These are phyloP conservation scores for Tragulus kanchil DNA, from an alignment of 2,113 vertebrate species.

Conservation along the genomic window DNA sequence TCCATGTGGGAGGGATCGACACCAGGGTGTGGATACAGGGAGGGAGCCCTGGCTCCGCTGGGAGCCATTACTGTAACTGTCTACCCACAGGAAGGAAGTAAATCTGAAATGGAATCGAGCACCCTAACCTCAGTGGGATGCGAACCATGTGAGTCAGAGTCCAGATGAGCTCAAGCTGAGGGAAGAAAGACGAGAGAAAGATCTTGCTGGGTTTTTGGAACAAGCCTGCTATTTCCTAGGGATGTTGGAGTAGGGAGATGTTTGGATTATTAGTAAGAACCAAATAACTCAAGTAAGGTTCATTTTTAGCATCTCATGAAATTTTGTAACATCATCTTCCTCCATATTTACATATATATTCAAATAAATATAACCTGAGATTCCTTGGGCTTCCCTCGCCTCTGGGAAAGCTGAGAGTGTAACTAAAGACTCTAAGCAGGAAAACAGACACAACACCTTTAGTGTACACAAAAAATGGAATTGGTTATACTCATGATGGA, in stretches of 20 bases:
- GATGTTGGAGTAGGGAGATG: not conserved
- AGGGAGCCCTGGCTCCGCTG: not conserved
- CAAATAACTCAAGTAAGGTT: slow-evolving; percentile 24
- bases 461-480: not conserved
- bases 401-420: not conserved
- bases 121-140: slow-evolving; percentile 63
- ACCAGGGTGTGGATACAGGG: not conserved
- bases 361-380: not conserved
- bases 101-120: slow-evolving; percentile 30
- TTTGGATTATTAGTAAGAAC: slow-evolving; percentile 15
- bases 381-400: not conserved
- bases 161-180: not conserved
- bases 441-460: not conserved
- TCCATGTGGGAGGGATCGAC: not conserved
- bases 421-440: not conserved
- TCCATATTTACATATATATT: not conserved
- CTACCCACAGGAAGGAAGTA: slow-evolving; percentile 73
- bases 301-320: slow-evolving; percentile 55
- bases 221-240: slow-evolving; percentile 58
- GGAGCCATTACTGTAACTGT: slow-evolving; percentile 42
- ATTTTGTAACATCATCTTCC: not conserved
- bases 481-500: not conserved
- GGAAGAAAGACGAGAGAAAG: slow-evolving; percentile 35
- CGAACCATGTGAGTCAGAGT: not conserved
- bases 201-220: slow-evolving; percentile 62